Conservation (phyloP, 1,140 invertebrate genomes). For the Brachionus rubens region DNA sequence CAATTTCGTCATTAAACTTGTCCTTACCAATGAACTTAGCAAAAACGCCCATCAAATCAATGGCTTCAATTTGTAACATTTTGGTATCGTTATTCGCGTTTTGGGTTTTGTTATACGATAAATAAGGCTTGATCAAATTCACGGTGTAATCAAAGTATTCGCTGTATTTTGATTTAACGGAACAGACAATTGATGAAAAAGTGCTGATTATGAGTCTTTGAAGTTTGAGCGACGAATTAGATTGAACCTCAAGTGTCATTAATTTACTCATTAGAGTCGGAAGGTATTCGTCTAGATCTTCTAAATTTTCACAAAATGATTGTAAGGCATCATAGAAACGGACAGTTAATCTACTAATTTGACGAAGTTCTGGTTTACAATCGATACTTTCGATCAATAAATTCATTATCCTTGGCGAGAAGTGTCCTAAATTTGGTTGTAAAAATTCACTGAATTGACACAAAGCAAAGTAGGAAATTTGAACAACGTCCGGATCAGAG, state of each 20-base stretch:
- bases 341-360: slow-evolving; percentile 28
- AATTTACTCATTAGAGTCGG: slow-evolving; percentile 44
- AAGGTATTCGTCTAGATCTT: slow-evolving; percentile 29
- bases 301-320: slow-evolving; percentile 46
- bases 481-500: slow-evolving; percentile 14
- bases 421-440: slow-evolving; percentile 35
- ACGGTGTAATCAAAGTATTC: slow-evolving; percentile 36
- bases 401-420: slow-evolving; percentile 13
- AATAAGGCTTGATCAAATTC: slow-evolving; percentile 38
- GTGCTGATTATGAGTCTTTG: slow-evolving; percentile 8
- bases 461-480: slow-evolving; percentile 39
- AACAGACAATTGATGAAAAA: slow-evolving; percentile 43
- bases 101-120: slow-evolving; percentile 2
- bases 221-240: slow-evolving; percentile 19
- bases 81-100: not conserved
- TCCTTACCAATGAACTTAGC: slow-evolving; percentile 22
- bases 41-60: slow-evolving; percentile 45
- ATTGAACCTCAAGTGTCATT: slow-evolving; percentile 16
- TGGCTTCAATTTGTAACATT: slow-evolving; percentile 43
- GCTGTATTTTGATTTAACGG: slow-evolving; percentile 10
- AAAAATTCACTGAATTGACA: slow-evolving; percentile 44
- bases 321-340: slow-evolving; percentile 43
- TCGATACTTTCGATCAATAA: slow-evolving; percentile 17
- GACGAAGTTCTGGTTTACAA: not conserved
- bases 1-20: slow-evolving; percentile 17